phyloP scores from a whole-genome alignment of 2,797 vertebrate genomes.

The Oryzias sinensis region DNA sequence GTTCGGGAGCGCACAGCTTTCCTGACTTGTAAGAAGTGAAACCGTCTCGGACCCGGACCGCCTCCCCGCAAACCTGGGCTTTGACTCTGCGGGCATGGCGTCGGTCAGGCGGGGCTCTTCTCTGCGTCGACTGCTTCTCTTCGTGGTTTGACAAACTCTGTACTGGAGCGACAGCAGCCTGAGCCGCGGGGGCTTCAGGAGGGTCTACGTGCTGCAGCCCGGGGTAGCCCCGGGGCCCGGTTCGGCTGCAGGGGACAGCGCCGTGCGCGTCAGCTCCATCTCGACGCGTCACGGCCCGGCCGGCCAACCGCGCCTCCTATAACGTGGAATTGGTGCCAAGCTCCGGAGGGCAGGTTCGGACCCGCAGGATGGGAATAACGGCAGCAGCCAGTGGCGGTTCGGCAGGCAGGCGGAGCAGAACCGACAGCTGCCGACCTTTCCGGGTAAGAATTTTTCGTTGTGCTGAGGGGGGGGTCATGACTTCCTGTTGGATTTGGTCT shows the following conservation, averaged over 20 bases:
- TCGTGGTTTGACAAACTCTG: constrained; percentile 66
- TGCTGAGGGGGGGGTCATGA: neutral
- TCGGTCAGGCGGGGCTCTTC: constrained; percentile 77
- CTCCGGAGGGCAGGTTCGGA: constrained; percentile 78
- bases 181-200: constrained; percentile 69
- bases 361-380: constrained; percentile 83
- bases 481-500: neutral
- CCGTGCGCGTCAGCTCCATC: constrained; percentile 74
- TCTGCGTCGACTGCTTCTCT: constrained; percentile 72
- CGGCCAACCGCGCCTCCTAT: constrained; percentile 74
- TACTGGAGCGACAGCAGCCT: constrained; percentile 76
- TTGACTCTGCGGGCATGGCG: constrained; percentile 69
- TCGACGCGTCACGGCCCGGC: constrained; percentile 61
- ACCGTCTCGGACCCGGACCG: neutral
- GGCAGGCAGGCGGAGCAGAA: constrained; percentile 61
- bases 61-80: neutral
- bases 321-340: constrained; percentile 78
- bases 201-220: constrained; percentile 85
- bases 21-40: constrained; percentile 32
- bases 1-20: constrained; percentile 36
- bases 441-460: constrained; percentile 67
- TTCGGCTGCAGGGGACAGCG: constrained; percentile 62
- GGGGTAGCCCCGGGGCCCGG: constrained; percentile 75
- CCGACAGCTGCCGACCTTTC: constrained; percentile 56
- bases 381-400: constrained; percentile 67